Conservation (phyloP, 2,888 invertebrate species). For the Trissoscelio sp. region DNA sequence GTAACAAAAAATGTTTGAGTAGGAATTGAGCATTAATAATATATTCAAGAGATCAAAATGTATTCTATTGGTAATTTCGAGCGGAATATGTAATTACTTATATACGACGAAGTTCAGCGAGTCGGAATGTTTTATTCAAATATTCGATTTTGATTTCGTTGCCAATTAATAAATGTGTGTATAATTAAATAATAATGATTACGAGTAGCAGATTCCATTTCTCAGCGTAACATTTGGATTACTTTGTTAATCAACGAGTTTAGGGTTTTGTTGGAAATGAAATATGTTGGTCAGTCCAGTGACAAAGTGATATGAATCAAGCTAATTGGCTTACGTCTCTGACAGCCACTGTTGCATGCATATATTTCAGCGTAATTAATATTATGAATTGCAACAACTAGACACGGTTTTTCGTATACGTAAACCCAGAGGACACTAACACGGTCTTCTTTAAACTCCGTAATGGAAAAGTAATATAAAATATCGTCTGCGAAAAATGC, state of each 20-base stretch:
- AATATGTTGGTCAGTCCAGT: neutral
- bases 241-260: slow-evolving; percentile 5
- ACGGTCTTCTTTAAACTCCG: neutral
- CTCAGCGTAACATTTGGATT: neutral
- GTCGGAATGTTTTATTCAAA: neutral
- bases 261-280: slow-evolving; percentile 10
- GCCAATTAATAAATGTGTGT: slow-evolving; percentile 8
- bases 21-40: too few relatives aligned
- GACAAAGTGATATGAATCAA: slow-evolving; percentile 49
- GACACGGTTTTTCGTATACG: neutral
- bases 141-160: neutral
- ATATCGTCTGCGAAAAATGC: slow-evolving; percentile 7
- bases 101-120: neutral
- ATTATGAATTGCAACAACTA: slow-evolving; percentile 16
- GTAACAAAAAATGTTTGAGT: too few relatives aligned
- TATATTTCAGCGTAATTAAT: slow-evolving; percentile 28
- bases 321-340: slow-evolving; percentile 27
- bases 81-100: neutral
- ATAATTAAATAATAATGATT: slow-evolving; percentile 24
- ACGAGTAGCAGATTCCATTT: neutral
- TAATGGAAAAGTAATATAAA: slow-evolving; percentile 25
- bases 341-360: slow-evolving; percentile 16
- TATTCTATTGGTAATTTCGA: neutral
- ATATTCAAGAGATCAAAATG: neutral
- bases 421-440: neutral